Conservation (phyloP, 1,140 invertebrate species). For the Potamilus streckersoni region DNA sequence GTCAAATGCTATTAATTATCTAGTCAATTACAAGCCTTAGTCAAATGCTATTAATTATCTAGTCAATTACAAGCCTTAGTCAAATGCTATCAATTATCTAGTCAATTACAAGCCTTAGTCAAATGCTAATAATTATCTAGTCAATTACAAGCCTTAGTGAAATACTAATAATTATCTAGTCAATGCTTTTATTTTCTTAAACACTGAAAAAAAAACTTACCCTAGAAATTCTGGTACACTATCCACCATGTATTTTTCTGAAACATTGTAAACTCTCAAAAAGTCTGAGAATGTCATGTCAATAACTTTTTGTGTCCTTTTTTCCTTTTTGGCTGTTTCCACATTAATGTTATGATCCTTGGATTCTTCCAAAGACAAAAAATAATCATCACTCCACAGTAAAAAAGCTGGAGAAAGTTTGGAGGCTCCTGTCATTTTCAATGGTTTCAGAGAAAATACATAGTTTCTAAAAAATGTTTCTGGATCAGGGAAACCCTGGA, state of each 20-base stretch:
- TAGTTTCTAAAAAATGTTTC: constrained; percentile 55
- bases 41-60: too few species aligned
- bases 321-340: constrained; percentile 64
- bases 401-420: constrained; percentile 51
- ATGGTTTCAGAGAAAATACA: constrained; percentile 43
- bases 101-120: too few species aligned
- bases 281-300: constrained; percentile 58
- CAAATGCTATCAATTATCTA: too few species aligned
- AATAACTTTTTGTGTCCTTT: constrained; percentile 37
- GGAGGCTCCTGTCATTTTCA: constrained; percentile 56
- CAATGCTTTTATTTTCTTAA: too few species aligned
- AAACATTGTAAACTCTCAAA: constrained; percentile 56
- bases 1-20: too few species aligned
- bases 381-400: constrained; percentile 63
- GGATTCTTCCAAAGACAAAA: constrained; percentile 40
- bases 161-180: too few species aligned
- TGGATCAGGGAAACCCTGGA: constrained; percentile 45
- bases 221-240: constrained; percentile 55
- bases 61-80: too few species aligned
- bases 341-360: constrained; percentile 40
- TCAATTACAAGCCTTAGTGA: too few species aligned
- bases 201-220: constrained; percentile 30
- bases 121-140: too few species aligned
- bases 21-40: too few species aligned
- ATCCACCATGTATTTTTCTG: constrained; percentile 63